phyloP scores from a whole-genome alignment of 2,888 invertebrate genomes.

The Lissonota sp. region DNA sequence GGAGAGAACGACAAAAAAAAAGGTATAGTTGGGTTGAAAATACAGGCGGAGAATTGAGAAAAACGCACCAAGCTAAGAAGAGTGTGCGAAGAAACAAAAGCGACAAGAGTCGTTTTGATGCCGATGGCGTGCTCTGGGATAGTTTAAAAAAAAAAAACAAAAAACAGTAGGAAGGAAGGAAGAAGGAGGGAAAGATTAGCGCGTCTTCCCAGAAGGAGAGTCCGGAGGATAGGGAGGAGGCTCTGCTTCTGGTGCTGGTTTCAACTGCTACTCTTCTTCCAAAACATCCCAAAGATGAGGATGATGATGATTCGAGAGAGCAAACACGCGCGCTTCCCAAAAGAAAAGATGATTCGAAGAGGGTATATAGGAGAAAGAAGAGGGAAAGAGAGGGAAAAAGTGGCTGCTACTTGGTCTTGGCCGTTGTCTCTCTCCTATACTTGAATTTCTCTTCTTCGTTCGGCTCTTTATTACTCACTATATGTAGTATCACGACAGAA shows the following conservation, averaged over 20 bases:
- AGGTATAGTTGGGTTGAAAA: neutral
- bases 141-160: slow-evolving; percentile 70
- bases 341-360: slow-evolving; percentile 10
- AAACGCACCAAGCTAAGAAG: slow-evolving; percentile 13
- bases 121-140: slow-evolving; percentile 80
- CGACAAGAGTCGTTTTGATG: slow-evolving; percentile 63
- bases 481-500: slow-evolving; percentile 11
- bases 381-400: slow-evolving; percentile 36
- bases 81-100: slow-evolving; percentile 72
- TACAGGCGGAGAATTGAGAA: neutral
- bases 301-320: slow-evolving; percentile 43
- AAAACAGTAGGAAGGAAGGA: neutral
- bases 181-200: slow-evolving; percentile 61
- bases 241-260: slow-evolving; percentile 47
- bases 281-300: slow-evolving; percentile 38
- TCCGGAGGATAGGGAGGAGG: slow-evolving; percentile 23
- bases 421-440: slow-evolving; percentile 29
- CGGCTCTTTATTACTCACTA: slow-evolving; percentile 12
- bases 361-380: slow-evolving; percentile 45
- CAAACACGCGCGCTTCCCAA: slow-evolving; percentile 43
- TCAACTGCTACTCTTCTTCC: slow-evolving; percentile 46
- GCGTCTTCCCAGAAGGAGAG: neutral
- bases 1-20: neutral
- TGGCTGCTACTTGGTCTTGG: slow-evolving; percentile 5
- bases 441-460: slow-evolving; percentile 27